phyloP scores from a whole-genome alignment of 2,888 invertebrate species.

The Drosophila mimetica region DNA sequence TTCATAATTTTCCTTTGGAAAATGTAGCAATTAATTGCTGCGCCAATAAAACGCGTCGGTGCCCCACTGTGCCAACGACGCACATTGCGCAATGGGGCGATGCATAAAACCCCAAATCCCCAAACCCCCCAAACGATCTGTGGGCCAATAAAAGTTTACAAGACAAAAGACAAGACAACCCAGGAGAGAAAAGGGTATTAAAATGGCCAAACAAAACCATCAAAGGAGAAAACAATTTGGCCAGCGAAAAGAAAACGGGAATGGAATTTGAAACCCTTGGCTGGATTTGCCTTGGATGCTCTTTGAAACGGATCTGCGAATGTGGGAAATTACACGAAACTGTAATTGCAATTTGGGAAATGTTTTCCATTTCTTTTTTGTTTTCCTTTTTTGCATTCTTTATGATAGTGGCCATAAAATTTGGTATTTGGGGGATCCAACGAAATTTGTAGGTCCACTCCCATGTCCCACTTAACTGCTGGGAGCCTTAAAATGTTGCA shows the following conservation, averaged over 20 bases:
- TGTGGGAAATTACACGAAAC: constrained; percentile 21
- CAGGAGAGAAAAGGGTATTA: constrained; percentile 14
- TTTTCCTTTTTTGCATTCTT: constrained; percentile 15
- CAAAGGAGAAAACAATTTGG: constrained; percentile 37
- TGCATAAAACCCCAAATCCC: constrained; percentile 53
- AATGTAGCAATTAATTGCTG: constrained; percentile 78
- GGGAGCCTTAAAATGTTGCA: constrained; percentile 4
- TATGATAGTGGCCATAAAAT: constrained; percentile 22
- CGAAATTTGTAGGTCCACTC: not conserved
- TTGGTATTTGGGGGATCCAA: constrained; percentile 7
- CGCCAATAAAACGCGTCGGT: constrained; percentile 76
- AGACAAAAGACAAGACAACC: constrained; percentile 53
- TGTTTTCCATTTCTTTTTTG: constrained; percentile 5
- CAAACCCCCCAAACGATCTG: not conserved
- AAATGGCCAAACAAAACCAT: constrained; percentile 22
- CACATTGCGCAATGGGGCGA: constrained; percentile 73
- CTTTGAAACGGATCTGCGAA: constrained; percentile 18
- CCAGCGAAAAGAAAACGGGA: constrained; percentile 9
- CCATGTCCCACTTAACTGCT: not conserved
- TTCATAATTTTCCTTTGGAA: constrained; percentile 79
- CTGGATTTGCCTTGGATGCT: constrained; percentile 23
- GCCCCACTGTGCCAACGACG: constrained; percentile 74
- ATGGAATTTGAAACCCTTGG: constrained; percentile 18
- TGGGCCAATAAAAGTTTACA: constrained; percentile 76
- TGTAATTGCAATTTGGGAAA: constrained; percentile 15